phyloP scores from a whole-genome alignment of 1,140 invertebrate species.

The Lanistes nyassanus region DNA sequence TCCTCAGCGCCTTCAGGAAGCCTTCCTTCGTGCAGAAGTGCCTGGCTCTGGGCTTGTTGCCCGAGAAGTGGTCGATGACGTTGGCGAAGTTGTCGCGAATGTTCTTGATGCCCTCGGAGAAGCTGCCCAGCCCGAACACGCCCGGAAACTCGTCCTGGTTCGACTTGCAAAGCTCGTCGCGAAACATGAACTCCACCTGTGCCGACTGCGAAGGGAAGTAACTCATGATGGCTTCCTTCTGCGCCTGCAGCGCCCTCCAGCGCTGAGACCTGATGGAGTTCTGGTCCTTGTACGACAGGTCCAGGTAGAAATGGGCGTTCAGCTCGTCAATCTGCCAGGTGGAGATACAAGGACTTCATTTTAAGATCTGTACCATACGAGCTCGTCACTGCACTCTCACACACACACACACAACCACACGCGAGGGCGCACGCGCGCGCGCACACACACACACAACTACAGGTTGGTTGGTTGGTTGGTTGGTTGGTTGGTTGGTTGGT shows the following conservation, averaged over 20 bases:
- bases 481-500: no score
- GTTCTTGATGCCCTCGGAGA: constrained; percentile 54
- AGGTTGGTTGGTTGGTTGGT: no score
- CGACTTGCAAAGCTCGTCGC: constrained; percentile 51
- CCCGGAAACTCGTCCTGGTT: constrained; percentile 59
- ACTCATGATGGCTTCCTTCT: constrained; percentile 5
- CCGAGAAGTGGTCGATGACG: constrained; percentile 15
- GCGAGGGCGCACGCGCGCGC: not conserved
- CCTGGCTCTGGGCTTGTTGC: constrained; percentile 33
- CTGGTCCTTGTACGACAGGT: constrained; percentile 45
- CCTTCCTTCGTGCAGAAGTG: constrained; percentile 61
- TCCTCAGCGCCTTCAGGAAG: constrained; percentile 50
- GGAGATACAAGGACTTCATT: no score
- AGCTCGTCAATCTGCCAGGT: constrained; percentile 26
- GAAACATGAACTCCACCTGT: constrained; percentile 50
- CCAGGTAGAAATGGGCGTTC: constrained; percentile 52
- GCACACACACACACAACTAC: not conserved
- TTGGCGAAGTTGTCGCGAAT: constrained; percentile 30
- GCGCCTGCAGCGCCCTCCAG: constrained; percentile 51
- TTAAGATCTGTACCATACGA: no score
- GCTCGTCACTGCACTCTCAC: not conserved
- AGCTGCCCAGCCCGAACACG: constrained; percentile 53
- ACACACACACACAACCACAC: constrained; percentile 23
- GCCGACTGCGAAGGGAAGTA: constrained; percentile 15
- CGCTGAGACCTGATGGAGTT: constrained; percentile 41